Base-by-base conservation (phyloP, 2,113 vertebrate genomes). In the Cricetomys ansorgei region DNA sequence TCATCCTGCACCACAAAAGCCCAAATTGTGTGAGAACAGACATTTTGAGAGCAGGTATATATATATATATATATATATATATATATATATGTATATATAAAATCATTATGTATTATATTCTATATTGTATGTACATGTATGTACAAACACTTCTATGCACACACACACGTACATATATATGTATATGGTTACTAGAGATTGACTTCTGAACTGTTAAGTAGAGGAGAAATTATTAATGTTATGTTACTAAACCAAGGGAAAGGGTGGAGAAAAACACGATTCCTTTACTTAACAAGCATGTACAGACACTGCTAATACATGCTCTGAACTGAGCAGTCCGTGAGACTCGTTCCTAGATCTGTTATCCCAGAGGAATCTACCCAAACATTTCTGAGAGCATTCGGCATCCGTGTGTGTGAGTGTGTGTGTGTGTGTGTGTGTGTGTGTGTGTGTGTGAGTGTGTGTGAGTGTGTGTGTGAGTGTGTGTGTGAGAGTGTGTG, bases 31-130 rank as follows among this genome's bases (percentile, higher is more conserved):
- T 92, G 79, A 59, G 53, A 85, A 43, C 53, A 43, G 16, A 11
- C 40, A 69, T 72, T 88, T 89, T 86, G 92, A 87, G 19, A 53
- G 31, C 73, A 69, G 79, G 81, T n/a, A n/a, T n/a, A n/a, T n/a
- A n/a, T n/a, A n/a, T n/a, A n/a, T n/a, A n/a, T n/a, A n/a, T n/a
- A n/a, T n/a, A n/a, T n/a, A n/a, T n/a, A n/a, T n/a, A n/a, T n/a
- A n/a, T n/a, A n/a, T n/a, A n/a, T n/a, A n/a, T n/a, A 84, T 96
- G 88, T 16, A 21, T 13, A 23, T 27, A 57, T 40, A 16, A n/a
- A n/a, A n/a, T 40, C 19, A 23, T 11, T 55, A n/a, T 55, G 21
- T 12, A 25, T n/a, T 15, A 23, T 31, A 53, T 19, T 55, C 77
- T 80, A 7, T n/a, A 80, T n/a, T 79, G 25, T 23, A n/a, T 19